Base-by-base conservation (phyloP, 2,888 invertebrate species). In the Scaeva pyrastri region DNA sequence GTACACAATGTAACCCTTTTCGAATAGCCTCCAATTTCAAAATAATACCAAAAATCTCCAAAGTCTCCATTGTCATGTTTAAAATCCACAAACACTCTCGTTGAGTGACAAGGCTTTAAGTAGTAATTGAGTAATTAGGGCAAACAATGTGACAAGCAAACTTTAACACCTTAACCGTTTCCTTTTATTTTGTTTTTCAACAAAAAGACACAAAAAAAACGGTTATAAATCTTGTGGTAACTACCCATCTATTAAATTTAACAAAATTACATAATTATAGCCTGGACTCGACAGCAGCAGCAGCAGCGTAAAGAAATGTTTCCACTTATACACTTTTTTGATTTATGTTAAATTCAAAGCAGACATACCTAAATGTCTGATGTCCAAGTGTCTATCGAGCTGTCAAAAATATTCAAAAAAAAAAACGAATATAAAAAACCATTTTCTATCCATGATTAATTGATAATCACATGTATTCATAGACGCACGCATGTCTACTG, bases 371-470 rank as follows among this genome's bases (percentile, higher is more conserved):
- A 50, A 11, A 50, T 36, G 39, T 21, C 31, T 58, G 7, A 60
- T 23, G 14, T 3, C 14, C 41, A 16, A 10, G 11, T 11, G 56
- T 58, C 58, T 60, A n/a, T n/a, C 8, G 10, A 41, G 41, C 41
- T 60, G 39, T 60, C 60, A 60, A 60, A 60, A 41, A 39, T 39
- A 1, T 41, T 41, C 60, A 23, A 41, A 60, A 55, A 31, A 52
- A 11, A 31, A 31, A 31, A 3, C n/a, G n/a, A n/a, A n/a, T n/a
- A n/a, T n/a, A 23, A 41, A 60, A 55, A 16, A 52, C 5, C 8
- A 6, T 60, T 60, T 36, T 60, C 41, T 60, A 8, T 23, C 0
- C n/a, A 41, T 60, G 60, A 60, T 60, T 60, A 60, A 60, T 60
- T 60, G 14, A 10, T 60, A 41, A 41, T 14, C 21, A 41, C 23